Percentiles rank a stretch among this genome's conserved stretches.
phyloP scores from a whole-genome alignment of 2,797 vertebrate genomes.

The Syncerus caffer region DNA sequence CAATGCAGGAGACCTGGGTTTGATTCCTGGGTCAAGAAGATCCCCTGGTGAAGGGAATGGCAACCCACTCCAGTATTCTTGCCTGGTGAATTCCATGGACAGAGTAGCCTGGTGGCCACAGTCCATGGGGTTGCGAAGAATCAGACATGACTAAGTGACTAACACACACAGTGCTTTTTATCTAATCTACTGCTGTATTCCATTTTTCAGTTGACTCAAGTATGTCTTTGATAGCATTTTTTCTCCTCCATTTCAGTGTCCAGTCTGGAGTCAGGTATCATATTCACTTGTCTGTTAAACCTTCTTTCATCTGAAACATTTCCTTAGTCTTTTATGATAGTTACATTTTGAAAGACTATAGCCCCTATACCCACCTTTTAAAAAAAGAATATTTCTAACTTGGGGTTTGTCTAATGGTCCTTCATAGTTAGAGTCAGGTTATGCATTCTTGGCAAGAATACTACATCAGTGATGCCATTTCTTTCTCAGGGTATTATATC shows the following conservation, averaged over 20 bases:
- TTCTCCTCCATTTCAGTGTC: neutral
- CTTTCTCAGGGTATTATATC: neutral
- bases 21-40: neutral
- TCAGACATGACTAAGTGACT: neutral
- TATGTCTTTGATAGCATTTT: neutral
- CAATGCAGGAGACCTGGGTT: neutral
- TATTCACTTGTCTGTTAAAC: neutral
- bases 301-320: neutral
- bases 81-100: neutral
- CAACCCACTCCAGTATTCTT: neutral
- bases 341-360: neutral
- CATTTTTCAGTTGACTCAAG: neutral
- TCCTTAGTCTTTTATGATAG: neutral
- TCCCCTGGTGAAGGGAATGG: neutral
- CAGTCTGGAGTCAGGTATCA: neutral
- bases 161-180: neutral
- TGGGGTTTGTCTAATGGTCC: neutral
- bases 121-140: neutral
- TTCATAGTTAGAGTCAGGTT: neutral
- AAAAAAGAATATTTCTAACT: neutral
- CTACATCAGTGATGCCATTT: neutral
- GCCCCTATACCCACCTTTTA: neutral
- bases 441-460: neutral
- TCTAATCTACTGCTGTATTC: neutral
- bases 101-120: neutral